Percentiles rank a stretch among this genome's conserved stretches.
Evolutionary conservation across 2,113 vertebrate species (phyloP).

Genomic region (Proterorhinus semilunaris): DNA sequence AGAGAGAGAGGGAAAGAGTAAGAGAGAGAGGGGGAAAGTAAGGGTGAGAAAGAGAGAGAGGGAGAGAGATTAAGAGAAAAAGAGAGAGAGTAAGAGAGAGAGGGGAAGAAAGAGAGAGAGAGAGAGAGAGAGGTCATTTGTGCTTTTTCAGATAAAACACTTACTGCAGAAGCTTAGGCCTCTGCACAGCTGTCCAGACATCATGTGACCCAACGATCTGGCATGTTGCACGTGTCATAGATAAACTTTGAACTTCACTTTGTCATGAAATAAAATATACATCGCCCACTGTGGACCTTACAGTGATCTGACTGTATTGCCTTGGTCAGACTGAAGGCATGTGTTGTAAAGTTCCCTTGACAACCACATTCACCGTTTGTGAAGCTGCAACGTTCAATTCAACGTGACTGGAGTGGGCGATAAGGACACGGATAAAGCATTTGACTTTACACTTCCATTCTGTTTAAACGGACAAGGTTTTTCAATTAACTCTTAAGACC

Average conservation of each 20-base stretch:
- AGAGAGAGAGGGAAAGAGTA: background rate
- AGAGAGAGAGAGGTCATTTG: slow-evolving; percentile 55
- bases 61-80: background rate
- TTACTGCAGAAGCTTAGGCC: slow-evolving; percentile 42
- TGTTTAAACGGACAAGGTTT: slow-evolving; percentile 34
- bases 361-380: background rate
- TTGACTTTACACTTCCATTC: slow-evolving; percentile 1
- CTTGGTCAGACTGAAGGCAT: background rate
- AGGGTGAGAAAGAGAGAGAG: background rate
- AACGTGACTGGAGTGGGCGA: background rate
- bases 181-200: slow-evolving; percentile 10
- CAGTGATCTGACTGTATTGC: background rate
- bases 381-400: slow-evolving; percentile 7
- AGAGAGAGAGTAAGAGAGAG: background rate
- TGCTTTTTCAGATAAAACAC: slow-evolving; percentile 32
- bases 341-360: slow-evolving; percentile 2
- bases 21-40: background rate
- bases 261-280: too few relatives aligned
- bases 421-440: background rate
- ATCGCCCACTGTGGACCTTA: background rate
- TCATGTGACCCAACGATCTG: background rate
- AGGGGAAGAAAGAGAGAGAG: too few relatives aligned
- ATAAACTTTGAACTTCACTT: background rate
- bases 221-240: slow-evolving; percentile 21
- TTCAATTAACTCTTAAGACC: slow-evolving; percentile 38